A percentile compares a stretch with the other conserved stretches of the same genome.
Evolutionary conservation across 2,888 invertebrate species (phyloP).

Genomic region (Bhutanitis thaidina): DNA sequence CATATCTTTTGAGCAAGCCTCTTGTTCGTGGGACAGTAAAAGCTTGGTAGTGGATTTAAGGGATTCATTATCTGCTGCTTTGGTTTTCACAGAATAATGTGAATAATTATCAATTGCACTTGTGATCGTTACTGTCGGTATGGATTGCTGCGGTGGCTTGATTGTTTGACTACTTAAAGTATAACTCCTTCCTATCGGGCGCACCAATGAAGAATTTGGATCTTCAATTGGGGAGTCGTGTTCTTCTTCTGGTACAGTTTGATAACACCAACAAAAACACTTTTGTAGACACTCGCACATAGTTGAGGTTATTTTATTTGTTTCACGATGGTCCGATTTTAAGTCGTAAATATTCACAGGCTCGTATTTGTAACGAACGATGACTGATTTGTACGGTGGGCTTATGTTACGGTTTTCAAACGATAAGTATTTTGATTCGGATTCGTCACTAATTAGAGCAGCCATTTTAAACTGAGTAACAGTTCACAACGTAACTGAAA

Average conservation of each 20-base stretch:
- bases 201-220: slow-evolving; percentile 50
- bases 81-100: slow-evolving; percentile 25
- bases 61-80: slow-evolving; percentile 41
- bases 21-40: slow-evolving; percentile 49
- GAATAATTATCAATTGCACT: slow-evolving; percentile 43
- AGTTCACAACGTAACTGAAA: slow-evolving; percentile 38
- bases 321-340: slow-evolving; percentile 27
- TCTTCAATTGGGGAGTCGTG: slow-evolving; percentile 41
- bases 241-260: slow-evolving; percentile 32
- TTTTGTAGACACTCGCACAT: slow-evolving; percentile 40
- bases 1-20: slow-evolving; percentile 39
- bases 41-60: slow-evolving; percentile 51
- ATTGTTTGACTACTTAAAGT: slow-evolving; percentile 39
- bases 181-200: slow-evolving; percentile 53
- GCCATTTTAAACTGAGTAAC: slow-evolving; percentile 37
- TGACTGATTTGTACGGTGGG: slow-evolving; percentile 30
- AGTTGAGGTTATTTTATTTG: slow-evolving; percentile 34
- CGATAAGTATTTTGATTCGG: slow-evolving; percentile 46
- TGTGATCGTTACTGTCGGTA: slow-evolving; percentile 34
- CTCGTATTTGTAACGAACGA: slow-evolving; percentile 33
- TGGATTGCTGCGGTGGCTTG: slow-evolving; percentile 21
- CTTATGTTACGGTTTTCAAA: slow-evolving; percentile 41
- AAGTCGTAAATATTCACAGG: slow-evolving; percentile 53
- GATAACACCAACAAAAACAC: slow-evolving; percentile 49
- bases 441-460: slow-evolving; percentile 36